These are phyloP conservation scores for Malurus leucopterus DNA, from an alignment of 2,797 vertebrate genomes.

Conservation along the genomic window DNA sequence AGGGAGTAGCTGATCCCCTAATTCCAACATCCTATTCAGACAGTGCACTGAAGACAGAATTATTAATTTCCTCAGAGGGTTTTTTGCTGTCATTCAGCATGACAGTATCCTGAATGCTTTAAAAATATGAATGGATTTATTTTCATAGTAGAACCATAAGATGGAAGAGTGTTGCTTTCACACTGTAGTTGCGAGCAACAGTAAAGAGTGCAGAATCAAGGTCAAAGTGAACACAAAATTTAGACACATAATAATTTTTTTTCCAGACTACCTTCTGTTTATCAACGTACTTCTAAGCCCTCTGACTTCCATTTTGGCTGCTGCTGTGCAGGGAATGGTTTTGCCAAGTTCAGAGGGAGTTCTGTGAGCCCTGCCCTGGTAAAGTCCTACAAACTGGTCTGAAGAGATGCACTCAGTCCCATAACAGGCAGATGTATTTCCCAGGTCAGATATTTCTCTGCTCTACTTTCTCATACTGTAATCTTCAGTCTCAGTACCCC, in stretches of 20 bases:
- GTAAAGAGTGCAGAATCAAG: neutral
- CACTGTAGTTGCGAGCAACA: neutral
- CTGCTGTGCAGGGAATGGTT: neutral
- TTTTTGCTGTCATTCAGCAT: slow-evolving; percentile 32
- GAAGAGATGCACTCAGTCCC: neutral
- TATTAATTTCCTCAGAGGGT: slow-evolving; percentile 44
- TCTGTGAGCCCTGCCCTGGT: neutral
- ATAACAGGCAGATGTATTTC: neutral
- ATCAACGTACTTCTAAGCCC: neutral
- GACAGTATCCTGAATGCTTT: slow-evolving; percentile 9
- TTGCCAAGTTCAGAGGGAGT: neutral
- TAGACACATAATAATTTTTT: neutral
- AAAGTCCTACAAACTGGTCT: neutral
- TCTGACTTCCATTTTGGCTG: neutral
- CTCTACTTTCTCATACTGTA: neutral
- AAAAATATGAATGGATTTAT: slow-evolving; percentile 50
- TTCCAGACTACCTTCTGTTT: neutral
- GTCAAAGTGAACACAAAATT: neutral
- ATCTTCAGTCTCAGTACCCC: neutral
- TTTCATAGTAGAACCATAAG: neutral
- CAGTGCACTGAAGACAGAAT: slow-evolving; percentile 9
- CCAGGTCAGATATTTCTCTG: neutral
- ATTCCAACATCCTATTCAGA: slow-evolving; percentile 28
- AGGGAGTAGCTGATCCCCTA: slow-evolving; percentile 32
- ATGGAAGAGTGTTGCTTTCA: neutral